Evolutionary conservation across 2,888 invertebrate genomes (phyloP), one percentile per base, ranked within the genome.

Genomic region (Eustalomyia histrio): DNA sequence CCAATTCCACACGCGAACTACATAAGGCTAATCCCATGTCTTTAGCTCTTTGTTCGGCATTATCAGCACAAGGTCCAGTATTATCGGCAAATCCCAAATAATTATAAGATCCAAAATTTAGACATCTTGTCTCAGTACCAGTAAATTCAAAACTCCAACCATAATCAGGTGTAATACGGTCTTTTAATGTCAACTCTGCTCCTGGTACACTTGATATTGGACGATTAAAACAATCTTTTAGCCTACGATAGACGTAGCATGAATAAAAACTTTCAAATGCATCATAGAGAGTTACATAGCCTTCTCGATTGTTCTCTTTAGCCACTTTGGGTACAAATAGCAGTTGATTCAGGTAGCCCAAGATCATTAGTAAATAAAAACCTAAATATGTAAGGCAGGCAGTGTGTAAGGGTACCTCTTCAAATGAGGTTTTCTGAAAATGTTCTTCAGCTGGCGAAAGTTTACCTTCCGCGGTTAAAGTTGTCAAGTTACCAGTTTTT

Each of bases 41-140:
- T 72, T 93, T 92, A 52, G 96, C 92, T 10, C 94, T 92, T 74
- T 92, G 91, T 84, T 94, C 94, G 16, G 96, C 93, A 29, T 93
- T 93, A 79, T 95, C 94, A 14, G 97, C 95, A 90, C 95, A 95
- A 2, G 93, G 93, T 1, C 96, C 97, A 10, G 91, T 91, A 80
- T 95, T 93, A 90, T 97, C 95, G 10, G 99, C 98, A 92, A 99
- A 99, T 5, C 99, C 99, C 83, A 99, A 92, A 92, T 99, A 99
- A 92, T 99, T 99, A 92, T 99, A 99, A 3, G 99, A 99, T 82
- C 98, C 99, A 87, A 99, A 92, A 92, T 99, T 99, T 86, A 99
- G 92, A 88, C 97, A 98, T 86, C 94, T 94, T 21, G 94, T 94
- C 90, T 94, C 92, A n/a, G 92, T 93, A 68, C 97, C 98, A 3